A percentile compares a stretch with the other conserved stretches of the same genome.
Evolutionary conservation across 1,140 invertebrate species (phyloP).

Genomic region (Triops cancriformis): DNA sequence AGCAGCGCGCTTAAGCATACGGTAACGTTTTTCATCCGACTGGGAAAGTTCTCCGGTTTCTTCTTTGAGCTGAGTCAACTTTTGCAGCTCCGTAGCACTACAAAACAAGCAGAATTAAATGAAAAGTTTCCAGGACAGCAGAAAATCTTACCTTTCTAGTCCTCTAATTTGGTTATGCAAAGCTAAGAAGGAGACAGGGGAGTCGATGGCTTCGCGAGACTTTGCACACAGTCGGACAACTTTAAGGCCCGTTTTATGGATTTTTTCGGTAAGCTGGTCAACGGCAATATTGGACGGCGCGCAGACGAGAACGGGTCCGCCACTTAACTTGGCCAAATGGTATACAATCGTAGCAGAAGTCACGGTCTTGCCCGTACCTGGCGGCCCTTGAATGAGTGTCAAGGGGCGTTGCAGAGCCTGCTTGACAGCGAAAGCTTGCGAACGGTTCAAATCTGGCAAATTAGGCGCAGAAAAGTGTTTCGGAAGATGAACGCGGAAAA

Average conservation of each 20-base stretch:
- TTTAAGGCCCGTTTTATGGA: conserved; percentile 78
- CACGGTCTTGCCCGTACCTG: conserved; percentile 92
- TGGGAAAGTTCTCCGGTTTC: conserved; percentile 92
- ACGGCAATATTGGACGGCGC: conserved; percentile 99
- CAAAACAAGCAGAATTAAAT: conserved; percentile 27
- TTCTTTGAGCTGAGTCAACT: conserved; percentile 93
- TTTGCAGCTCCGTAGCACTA: conserved; percentile 73
- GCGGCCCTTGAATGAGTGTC: conserved; percentile 81
- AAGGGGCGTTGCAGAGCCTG: conserved; percentile 94
- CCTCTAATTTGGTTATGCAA: conserved; percentile 96
- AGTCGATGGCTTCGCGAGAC: conserved; percentile 95
- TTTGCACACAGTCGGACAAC: conserved; percentile 94
- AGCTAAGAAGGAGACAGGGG: conserved; percentile 91
- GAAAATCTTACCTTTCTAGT: conserved; percentile 55
- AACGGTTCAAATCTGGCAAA: conserved; percentile 92
- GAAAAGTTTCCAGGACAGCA: background rate
- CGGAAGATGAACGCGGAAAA: conserved; percentile 80
- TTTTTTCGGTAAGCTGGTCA: conserved; percentile 97
- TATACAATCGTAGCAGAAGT: conserved; percentile 99
- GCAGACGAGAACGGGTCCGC: conserved; percentile 90
- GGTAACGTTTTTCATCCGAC: conserved; percentile 85
- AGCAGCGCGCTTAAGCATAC: conserved; percentile 79
- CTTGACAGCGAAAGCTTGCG: conserved; percentile 98
- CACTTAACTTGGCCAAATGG: conserved; percentile 86
- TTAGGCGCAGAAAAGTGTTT: conserved; percentile 96